A percentile compares a stretch with the other conserved stretches of the same genome.
phyloP scores from a whole-genome alignment of 1,140 invertebrate species.

The Mya arenaria region DNA sequence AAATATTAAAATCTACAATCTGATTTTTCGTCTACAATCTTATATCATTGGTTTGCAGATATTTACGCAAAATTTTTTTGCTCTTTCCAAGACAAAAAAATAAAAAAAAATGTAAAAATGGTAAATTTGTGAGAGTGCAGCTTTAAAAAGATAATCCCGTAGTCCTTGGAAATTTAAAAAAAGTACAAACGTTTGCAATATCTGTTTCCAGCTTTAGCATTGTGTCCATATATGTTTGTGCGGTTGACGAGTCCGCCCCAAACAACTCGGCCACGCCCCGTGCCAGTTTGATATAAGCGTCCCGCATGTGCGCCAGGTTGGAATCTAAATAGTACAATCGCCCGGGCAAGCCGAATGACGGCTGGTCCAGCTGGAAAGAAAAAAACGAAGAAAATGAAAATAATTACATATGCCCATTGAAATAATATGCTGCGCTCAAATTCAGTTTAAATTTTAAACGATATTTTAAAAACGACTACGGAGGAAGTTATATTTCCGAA shows the following conservation, averaged over 20 bases:
- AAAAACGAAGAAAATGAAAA: too few species aligned
- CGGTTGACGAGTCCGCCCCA: conserved; percentile 85
- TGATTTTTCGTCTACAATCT: too few species aligned
- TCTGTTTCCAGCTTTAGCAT: conserved; percentile 90
- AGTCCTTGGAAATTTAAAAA: too few species aligned
- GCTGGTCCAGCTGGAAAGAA: conserved; percentile 88
- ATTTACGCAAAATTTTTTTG: too few species aligned
- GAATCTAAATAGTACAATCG: conserved; percentile 90
- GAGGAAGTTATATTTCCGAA: background rate
- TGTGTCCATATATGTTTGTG: conserved; percentile 85
- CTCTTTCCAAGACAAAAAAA: too few species aligned
- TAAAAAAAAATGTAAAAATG: too few species aligned
- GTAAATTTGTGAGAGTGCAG: too few species aligned
- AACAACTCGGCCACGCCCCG: conserved; percentile 88
- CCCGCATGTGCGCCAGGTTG: conserved; percentile 82
- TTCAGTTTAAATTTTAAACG: background rate
- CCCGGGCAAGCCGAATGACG: conserved; percentile 89
- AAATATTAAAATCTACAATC: too few species aligned
- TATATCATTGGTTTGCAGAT: too few species aligned
- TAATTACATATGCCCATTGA: background rate
- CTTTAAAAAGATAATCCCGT: too few species aligned
- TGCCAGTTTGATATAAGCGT: conserved; percentile 91
- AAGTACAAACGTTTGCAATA: conserved; percentile 86
- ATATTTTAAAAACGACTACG: background rate
- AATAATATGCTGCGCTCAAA: background rate